Evolutionary conservation across 2,797 vertebrate species (phyloP).

Genomic region (Simalia tracyae): DNA sequence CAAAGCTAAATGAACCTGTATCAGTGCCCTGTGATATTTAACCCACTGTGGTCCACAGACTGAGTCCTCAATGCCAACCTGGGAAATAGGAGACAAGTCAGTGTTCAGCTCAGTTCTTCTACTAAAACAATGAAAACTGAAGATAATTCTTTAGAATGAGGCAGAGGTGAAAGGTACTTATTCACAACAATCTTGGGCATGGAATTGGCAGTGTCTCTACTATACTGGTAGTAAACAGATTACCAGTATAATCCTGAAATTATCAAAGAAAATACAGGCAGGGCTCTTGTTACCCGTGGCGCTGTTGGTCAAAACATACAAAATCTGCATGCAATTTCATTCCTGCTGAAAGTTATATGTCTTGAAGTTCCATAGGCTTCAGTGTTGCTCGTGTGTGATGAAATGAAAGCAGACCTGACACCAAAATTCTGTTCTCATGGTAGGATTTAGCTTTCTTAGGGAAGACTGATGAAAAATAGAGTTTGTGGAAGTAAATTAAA

Average conservation of each 20-base stretch:
- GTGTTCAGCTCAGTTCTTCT: not conserved
- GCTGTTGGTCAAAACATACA: not conserved
- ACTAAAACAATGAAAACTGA: not conserved
- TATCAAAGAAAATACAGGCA: not conserved
- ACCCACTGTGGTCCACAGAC: constrained; percentile 57
- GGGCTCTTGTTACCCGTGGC: not conserved
- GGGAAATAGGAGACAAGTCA: not conserved
- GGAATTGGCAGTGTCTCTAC: not conserved
- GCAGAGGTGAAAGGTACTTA: not conserved
- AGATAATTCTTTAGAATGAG: not conserved
- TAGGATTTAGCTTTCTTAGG: constrained; percentile 25
- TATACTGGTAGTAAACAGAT: not conserved
- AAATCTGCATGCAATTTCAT: not conserved
- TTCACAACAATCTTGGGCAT: not conserved
- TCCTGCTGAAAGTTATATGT: not conserved
- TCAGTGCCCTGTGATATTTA: constrained; percentile 51
- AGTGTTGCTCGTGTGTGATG: not conserved
- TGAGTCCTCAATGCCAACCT: not conserved
- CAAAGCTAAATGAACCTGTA: constrained; percentile 66
- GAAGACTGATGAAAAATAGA: constrained; percentile 19
- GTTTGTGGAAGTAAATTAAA: constrained; percentile 48
- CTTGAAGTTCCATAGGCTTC: not conserved
- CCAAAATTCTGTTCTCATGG: not conserved
- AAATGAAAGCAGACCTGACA: not conserved
- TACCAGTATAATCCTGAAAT: not conserved